Percentiles rank a stretch among this genome's conserved stretches.
These are phyloP conservation scores for Liolophura sinensis DNA, from an alignment of 1,140 invertebrate species.

Conservation along the genomic window DNA sequence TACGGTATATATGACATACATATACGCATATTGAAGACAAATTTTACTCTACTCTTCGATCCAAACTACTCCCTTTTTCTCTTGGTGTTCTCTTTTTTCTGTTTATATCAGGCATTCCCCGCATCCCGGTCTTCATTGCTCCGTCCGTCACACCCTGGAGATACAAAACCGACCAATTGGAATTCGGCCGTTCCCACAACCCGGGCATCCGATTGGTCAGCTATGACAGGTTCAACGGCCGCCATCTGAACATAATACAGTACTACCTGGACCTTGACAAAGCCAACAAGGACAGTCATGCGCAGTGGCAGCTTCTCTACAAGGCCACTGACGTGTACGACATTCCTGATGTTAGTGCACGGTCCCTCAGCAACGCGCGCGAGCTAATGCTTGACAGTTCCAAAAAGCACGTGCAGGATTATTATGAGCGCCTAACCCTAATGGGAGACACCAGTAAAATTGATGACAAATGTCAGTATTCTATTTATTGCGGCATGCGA, in stretches of 20 bases:
- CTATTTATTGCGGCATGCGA: too few relatives aligned
- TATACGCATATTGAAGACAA: too few relatives aligned
- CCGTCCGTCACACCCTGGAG: constrained; percentile 81
- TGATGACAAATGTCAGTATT: too few relatives aligned
- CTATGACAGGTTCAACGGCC: constrained; percentile 80
- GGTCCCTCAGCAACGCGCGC: constrained; percentile 66
- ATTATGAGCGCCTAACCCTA: too few relatives aligned
- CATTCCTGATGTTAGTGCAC: constrained; percentile 70
- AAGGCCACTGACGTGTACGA: constrained; percentile 70
- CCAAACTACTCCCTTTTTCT: too few relatives aligned
- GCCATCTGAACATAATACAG: constrained; percentile 84
- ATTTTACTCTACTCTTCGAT: too few relatives aligned
- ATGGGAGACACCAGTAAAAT: too few relatives aligned
- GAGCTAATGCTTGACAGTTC: too few relatives aligned
- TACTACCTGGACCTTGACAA: constrained; percentile 80
- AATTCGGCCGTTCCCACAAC: constrained; percentile 74
- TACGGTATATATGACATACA: too few relatives aligned
- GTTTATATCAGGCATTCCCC: constrained; percentile 60
- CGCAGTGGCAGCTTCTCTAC: constrained; percentile 79
- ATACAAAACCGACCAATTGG: constrained; percentile 48
- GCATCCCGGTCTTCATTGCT: constrained; percentile 82
- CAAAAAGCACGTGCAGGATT: too few relatives aligned
- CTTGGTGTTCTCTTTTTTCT: too few relatives aligned
- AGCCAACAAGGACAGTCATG: constrained; percentile 71
- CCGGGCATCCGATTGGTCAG: constrained; percentile 84